Evolutionary conservation across 2,113 vertebrate genomes (phyloP).

Genomic region (Blennius ocellaris): DNA sequence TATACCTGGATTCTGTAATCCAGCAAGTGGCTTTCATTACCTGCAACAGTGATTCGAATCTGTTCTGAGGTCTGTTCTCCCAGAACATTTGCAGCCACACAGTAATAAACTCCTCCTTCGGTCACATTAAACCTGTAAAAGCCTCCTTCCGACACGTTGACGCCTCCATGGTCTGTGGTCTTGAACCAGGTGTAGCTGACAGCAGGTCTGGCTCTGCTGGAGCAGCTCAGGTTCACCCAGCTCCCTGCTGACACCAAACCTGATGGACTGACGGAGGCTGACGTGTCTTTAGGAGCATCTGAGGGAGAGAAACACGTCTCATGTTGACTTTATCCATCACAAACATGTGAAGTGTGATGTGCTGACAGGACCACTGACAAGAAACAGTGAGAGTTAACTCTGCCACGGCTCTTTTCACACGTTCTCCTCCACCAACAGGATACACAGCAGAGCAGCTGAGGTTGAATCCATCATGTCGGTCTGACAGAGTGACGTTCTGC

Average conservation of each 20-base stretch:
- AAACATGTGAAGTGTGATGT: background rate
- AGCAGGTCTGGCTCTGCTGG: constrained; percentile 33
- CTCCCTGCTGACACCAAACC: constrained; percentile 25
- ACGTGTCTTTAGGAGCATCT: constrained; percentile 47
- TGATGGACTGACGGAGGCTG: background rate
- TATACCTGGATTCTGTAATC: no score
- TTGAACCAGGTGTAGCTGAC: background rate
- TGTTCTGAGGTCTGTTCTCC: background rate
- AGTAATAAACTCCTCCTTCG: background rate
- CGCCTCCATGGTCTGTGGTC: background rate
- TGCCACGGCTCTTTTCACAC: background rate
- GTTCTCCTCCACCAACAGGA: constrained; percentile 14
- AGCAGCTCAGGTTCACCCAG: constrained; percentile 25
- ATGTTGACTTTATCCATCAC: background rate
- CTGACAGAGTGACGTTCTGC: constrained; percentile 30
- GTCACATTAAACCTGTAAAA: background rate
- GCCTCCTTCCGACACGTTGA: background rate
- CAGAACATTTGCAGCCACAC: background rate
- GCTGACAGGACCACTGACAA: constrained; percentile 44
- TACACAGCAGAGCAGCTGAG: constrained; percentile 51
- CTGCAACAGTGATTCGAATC: background rate
- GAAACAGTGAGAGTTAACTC: constrained; percentile 25
- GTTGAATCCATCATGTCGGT: constrained; percentile 24
- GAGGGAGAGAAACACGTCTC: background rate
- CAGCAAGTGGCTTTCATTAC: no score